Conservation (phyloP, 1,140 invertebrate genomes). For the Chymomyza costata region DNA sequence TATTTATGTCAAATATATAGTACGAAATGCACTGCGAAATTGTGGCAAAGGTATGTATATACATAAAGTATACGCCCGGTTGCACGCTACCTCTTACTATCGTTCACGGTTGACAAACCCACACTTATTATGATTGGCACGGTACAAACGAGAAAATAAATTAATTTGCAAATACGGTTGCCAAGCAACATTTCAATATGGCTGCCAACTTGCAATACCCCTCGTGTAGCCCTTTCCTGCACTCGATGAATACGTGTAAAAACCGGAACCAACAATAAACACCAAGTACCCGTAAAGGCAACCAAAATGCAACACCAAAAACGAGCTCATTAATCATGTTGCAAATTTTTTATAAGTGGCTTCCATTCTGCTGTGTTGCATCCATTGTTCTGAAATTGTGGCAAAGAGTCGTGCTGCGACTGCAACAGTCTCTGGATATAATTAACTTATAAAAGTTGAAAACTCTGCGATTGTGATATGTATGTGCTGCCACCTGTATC, state of each 20-base stretch:
- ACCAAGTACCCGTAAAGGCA: too few species aligned
- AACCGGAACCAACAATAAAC: too few species aligned
- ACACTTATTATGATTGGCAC: conserved; percentile 13
- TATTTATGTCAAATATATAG: not conserved
- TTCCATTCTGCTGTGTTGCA: too few species aligned
- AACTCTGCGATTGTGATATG: too few species aligned
- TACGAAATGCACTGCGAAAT: not conserved
- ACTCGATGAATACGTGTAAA: too few species aligned
- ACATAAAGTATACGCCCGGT: not conserved
- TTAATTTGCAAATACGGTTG: conserved; percentile 52
- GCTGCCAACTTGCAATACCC: too few species aligned
- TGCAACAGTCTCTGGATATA: conserved; percentile 26
- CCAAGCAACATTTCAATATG: conserved; percentile 11
- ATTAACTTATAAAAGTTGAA: conserved; percentile 45
- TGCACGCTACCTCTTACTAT: not conserved
- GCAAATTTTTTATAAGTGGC: too few species aligned
- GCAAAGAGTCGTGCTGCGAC: conserved; percentile 4
- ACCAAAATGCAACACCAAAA: conserved; percentile 14
- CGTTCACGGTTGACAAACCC: conserved; percentile 5
- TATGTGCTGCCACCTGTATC: too few species aligned
- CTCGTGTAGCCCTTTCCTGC: too few species aligned
- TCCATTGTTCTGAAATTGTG: too few species aligned
- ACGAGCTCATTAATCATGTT: conserved; percentile 8
- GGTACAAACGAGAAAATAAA: conserved; percentile 8
- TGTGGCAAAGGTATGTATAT: not conserved